Conservation (phyloP, 2,888 invertebrate species). For the Idaea biselata region DNA sequence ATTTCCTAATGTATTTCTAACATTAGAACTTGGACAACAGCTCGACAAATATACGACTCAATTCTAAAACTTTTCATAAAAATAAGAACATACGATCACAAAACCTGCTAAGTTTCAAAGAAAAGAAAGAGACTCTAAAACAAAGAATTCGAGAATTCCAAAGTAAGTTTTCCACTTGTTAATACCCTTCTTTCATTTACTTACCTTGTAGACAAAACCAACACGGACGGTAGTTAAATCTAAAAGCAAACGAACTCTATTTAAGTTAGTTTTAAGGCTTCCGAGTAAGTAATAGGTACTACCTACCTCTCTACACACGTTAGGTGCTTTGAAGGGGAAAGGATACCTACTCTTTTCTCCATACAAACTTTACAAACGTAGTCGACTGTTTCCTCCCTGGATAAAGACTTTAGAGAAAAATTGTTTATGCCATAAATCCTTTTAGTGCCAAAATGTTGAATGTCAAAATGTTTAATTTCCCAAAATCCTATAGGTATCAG, state of each 20-base stretch:
- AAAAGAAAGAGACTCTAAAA: not conserved
- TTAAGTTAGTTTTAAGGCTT: not conserved
- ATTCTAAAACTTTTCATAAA: not conserved
- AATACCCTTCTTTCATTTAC: slow-evolving; percentile 1
- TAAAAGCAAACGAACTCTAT: not conserved
- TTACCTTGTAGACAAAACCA: not conserved
- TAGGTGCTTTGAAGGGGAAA: too few species aligned
- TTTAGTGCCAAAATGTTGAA: too few species aligned
- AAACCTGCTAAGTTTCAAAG: not conserved
- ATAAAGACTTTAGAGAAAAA: too few species aligned
- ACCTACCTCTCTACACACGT: not conserved
- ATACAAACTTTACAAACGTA: too few species aligned
- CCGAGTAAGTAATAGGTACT: not conserved
- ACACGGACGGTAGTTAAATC: not conserved
- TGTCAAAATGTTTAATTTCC: too few species aligned
- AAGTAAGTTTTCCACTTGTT: not conserved
- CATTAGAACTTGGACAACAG: not conserved
- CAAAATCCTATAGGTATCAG: too few species aligned
- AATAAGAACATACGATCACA: not conserved
- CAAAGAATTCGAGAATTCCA: not conserved
- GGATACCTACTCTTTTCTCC: too few species aligned
- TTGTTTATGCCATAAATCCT: too few species aligned
- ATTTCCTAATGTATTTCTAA: too few species aligned
- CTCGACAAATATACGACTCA: not conserved
- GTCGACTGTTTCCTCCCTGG: too few species aligned